Evolutionary conservation across 2,888 invertebrate species (phyloP), one percentile per base, ranked within the genome.

Genomic region (Drosophila acutilabella): DNA sequence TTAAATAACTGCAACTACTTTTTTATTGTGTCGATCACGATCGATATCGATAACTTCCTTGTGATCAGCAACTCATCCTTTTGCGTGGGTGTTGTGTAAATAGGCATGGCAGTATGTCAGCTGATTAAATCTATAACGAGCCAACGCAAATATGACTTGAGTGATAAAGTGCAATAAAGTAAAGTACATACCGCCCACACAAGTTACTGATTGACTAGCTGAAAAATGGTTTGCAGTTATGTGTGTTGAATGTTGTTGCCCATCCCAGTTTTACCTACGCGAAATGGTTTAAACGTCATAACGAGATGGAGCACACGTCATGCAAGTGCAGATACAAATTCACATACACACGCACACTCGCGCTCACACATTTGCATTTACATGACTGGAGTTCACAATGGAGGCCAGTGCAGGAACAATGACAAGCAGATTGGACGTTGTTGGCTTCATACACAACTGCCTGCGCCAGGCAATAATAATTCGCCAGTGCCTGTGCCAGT

Each of bases 401-500:
- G 52, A 45, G 42, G 30, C 16, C 59, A 59, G 57, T 65, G 30
- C 60, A 42, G 61, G 69, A 66, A 78, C 78, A 76, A 78, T 74
- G 74, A 78, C 65, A 60, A 69, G 59, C 65, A 59, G 65, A 60
- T 65, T 59, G 67, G 60, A 47, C 42, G 41, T 57, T 57, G 62
- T 65, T 65, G 84, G 65, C 71, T 70, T 64, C 71, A 72, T 69
- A 71, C 81, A 79, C 81, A 79, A 79, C 80, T 80, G 86, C 83
- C 87, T 74, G 74, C 60, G 62, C 53, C 74, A 87, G 88, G 88
- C 85, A 85, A 88, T 88, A 88, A 83, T 85, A 83, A 81, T 81
- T 84, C 82, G 83, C 62, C 56, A 48, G 56, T 48, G 57, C 23
- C 74, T 57, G 61, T 54, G 74, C 82, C 36, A 36, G 56, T 48